Percentiles rank a stretch among this genome's conserved stretches.
These are phyloP conservation scores for Lagopus leucura DNA, from an alignment of 2,113 vertebrate genomes.

Conservation along the genomic window DNA sequence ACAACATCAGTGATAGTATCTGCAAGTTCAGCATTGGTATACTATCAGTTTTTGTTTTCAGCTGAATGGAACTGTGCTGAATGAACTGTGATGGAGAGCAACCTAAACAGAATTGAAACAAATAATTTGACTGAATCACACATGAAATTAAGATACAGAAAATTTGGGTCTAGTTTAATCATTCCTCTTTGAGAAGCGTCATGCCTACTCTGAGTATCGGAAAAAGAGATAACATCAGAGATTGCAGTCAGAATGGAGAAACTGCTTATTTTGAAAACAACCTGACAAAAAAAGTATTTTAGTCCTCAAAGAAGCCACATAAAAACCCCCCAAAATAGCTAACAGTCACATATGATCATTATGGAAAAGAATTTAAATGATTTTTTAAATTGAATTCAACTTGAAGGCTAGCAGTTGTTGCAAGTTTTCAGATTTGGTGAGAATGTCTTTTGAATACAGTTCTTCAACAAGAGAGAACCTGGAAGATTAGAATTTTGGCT, in stretches of 20 bases:
- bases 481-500: constrained; percentile 49
- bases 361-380: constrained; percentile 82
- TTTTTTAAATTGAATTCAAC: constrained; percentile 24
- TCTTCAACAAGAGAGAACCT: not conserved
- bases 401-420: constrained; percentile 5
- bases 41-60: constrained; percentile 15
- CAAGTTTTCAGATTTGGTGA: not conserved
- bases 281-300: constrained; percentile 74
- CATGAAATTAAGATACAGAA: not conserved
- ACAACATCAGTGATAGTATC: not conserved
- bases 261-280: constrained; percentile 80
- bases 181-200: not conserved
- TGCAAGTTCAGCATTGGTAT: not conserved
- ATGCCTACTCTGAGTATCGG: not conserved
- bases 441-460: not conserved
- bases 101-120: constrained; percentile 19
- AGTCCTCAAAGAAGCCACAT: constrained; percentile 72
- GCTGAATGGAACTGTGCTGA: no score
- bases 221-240: not conserved
- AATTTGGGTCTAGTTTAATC: not conserved
- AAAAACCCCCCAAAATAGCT: constrained; percentile 78
- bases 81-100: not conserved
- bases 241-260: constrained; percentile 78
- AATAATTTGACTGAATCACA: constrained; percentile 10
- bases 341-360: constrained; percentile 84